These are phyloP conservation scores for Lacanobia oleracea DNA, from an alignment of 2,888 invertebrate genomes.

Conservation along the genomic window DNA sequence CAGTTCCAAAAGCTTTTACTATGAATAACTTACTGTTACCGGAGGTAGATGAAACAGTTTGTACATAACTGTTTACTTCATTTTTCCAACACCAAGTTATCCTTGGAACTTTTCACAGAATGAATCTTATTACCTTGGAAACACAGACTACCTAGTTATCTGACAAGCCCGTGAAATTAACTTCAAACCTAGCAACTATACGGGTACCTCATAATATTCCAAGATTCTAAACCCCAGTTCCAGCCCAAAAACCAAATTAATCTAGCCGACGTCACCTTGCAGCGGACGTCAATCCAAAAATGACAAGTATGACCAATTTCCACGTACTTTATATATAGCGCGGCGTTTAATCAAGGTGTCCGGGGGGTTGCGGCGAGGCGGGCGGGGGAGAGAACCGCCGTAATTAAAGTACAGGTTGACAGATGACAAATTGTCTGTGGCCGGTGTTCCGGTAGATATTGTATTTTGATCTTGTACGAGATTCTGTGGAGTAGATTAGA, in stretches of 20 bases:
- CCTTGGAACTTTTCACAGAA: neutral
- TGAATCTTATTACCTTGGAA: neutral
- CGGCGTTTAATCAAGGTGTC: conserved; percentile 86
- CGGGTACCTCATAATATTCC: conserved; percentile 13
- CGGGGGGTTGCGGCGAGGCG: conserved; percentile 59
- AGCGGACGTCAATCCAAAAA: conserved; percentile 73
- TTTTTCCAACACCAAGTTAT: neutral
- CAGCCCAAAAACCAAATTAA: conserved; percentile 61
- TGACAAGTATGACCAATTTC: conserved; percentile 75
- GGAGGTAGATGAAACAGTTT: neutral
- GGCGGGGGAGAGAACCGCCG: conserved; percentile 62
- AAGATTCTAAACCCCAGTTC: conserved; percentile 24
- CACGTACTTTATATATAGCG: conserved; percentile 78
- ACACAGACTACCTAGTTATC: too few species aligned
- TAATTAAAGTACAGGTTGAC: conserved; percentile 88
- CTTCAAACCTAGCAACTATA: neutral
- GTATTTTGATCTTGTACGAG: conserved; percentile 69
- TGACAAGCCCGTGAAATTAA: conserved; percentile 33
- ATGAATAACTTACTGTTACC: neutral
- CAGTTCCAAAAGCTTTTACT: neutral
- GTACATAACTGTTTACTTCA: neutral
- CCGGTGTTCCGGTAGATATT: conserved; percentile 72
- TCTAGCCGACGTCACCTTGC: conserved; percentile 55
- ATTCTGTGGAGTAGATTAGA: conserved; percentile 44
- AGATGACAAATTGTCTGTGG: conserved; percentile 84